Conservation (phyloP, 2,797 vertebrate species). For the Hypotaenidia philippensis region DNA sequence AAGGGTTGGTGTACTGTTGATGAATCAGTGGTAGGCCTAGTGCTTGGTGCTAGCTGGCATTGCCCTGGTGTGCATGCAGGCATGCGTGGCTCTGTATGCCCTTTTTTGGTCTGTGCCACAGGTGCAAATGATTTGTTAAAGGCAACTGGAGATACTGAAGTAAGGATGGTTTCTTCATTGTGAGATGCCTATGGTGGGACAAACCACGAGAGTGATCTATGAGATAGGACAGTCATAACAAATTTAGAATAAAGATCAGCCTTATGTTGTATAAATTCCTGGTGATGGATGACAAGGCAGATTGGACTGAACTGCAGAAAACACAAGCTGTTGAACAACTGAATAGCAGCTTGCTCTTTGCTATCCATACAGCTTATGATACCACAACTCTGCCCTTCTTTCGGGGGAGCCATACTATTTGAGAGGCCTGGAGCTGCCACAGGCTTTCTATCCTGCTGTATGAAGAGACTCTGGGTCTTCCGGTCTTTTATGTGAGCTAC, state of each 20-base stretch:
- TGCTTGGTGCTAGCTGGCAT: not conserved
- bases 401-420: not conserved
- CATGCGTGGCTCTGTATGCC: accelerated
- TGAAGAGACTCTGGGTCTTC: not conserved
- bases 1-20: accelerated
- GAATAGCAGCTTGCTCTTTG: not conserved
- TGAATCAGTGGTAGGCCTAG: not conserved
- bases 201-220: not conserved
- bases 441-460: not conserved
- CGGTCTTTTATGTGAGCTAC: accelerated
- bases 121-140: not conserved
- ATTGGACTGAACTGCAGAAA: not conserved
- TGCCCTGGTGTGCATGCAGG: accelerated
- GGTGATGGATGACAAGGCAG: not conserved
- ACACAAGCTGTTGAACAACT: not conserved
- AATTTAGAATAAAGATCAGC: not conserved
- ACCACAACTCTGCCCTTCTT: not conserved
- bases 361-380: not conserved
- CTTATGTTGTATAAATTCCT: not conserved
- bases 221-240: not conserved
- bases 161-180: not conserved
- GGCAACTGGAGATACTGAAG: not conserved
- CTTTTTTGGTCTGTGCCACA: not conserved
- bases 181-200: not conserved
- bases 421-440: not conserved